Conservation (phyloP, 2,113 vertebrate genomes). For the Calcarius ornatus region DNA sequence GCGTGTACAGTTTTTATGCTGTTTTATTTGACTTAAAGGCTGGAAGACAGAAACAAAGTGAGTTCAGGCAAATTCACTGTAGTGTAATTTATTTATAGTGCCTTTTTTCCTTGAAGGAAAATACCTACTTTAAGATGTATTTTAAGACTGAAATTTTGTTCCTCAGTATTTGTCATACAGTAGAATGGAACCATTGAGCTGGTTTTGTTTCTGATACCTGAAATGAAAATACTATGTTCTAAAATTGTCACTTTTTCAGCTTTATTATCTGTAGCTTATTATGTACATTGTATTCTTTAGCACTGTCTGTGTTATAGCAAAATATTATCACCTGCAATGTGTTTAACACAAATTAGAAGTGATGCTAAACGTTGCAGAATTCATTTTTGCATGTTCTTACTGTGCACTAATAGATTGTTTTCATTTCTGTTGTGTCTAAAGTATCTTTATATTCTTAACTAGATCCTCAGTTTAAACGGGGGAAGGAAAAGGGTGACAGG, state of each 20-base stretch:
- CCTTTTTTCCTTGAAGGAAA: conserved; percentile 99
- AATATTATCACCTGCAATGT: conserved; percentile 82
- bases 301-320: conserved; percentile 76
- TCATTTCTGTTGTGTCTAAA: conserved; percentile 64
- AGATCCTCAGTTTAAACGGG: conserved; percentile 41
- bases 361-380: conserved; percentile 66
- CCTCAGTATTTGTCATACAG: conserved; percentile 92
- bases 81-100: conserved; percentile 99
- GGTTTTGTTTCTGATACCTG: conserved; percentile 91
- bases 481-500: conserved; percentile 54
- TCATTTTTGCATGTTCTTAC: conserved; percentile 52
- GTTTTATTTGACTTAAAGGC: conserved; percentile 92
- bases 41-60: conserved; percentile 98
- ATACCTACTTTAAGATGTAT: conserved; percentile 92
- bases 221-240: conserved; percentile 80
- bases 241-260: conserved; percentile 80
- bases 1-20: conserved; percentile 84
- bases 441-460: conserved; percentile 59
- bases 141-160: conserved; percentile 96
- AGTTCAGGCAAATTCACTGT: conserved; percentile 97
- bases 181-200: conserved; percentile 89
- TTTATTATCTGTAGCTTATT: conserved; percentile 82
- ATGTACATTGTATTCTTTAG: conserved; percentile 82
- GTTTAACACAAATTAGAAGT: conserved; percentile 78
- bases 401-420: conserved; percentile 49